Evolutionary conservation across 2,797 vertebrate species (phyloP), one percentile per base, ranked within the genome.

Genomic region (Tapirus indicus): DNA sequence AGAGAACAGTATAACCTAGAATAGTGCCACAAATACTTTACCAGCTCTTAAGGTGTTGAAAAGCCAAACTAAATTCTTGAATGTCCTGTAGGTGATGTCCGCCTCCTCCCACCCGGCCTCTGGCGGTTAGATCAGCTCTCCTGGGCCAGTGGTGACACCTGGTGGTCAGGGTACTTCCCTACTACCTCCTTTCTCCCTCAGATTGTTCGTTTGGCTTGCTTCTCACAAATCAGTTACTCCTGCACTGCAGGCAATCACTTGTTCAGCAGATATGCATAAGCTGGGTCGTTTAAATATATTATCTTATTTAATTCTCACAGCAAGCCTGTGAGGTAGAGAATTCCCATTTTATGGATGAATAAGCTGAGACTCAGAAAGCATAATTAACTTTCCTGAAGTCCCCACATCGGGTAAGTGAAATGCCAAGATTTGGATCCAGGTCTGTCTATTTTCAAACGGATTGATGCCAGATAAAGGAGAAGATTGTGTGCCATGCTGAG

Each of bases 111-210:
- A 49, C 32, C 58, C 10, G 0, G 41, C 35, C 64, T 62, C 4
- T 60, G 92, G 54, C 88, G 1, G 27, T 85, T 85, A 69, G 69
- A 38, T 23, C 27, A 13, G 6, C 11, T 21, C 69, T 94, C 18
- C 80, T 20, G 84, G 52, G n/a, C 38, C 94, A 86, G 14, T 91
- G 56, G 68, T 96, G 97, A 96, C 97, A 95, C 91, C 97, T 98
- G 92, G 66, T 97, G 97, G 97, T 91, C 71, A 95, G 88, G 74
- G 84, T 47, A 18, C 29, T 77, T 79, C 21, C 41, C 72, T 79
- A 0, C 74, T 16, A 18, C 25, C 17, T 68, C 38, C 47, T 71
- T 41, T 17, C 64, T 82, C 52, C 52, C 78, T 54, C 13, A 1
- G 56, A 47, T n/a, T n/a, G 38, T 49, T 74, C 49, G 52, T 82